Conservation (phyloP, 2,888 invertebrate genomes). For the Eupithecia abbreviata region DNA sequence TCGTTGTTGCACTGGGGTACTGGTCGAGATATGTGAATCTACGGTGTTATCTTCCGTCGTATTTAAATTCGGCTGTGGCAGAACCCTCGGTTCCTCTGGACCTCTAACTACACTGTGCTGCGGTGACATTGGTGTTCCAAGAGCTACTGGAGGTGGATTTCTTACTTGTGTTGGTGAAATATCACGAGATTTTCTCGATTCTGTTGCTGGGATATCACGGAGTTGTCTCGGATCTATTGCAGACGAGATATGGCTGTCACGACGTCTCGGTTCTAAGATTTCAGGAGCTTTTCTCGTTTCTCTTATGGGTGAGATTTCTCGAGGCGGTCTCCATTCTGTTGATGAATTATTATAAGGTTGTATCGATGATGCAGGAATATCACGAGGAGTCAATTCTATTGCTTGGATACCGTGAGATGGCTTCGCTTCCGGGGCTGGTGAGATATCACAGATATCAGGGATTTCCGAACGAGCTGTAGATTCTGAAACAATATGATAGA, state of each 20-base stretch:
- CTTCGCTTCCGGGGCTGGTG: not conserved
- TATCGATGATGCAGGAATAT: not conserved
- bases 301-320: conserved; percentile 4
- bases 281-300: not conserved
- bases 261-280: not conserved
- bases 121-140: not conserved
- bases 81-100: not conserved
- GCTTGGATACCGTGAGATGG: not conserved
- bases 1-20: not conserved
- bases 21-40: not conserved
- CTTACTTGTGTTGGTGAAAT: not conserved
- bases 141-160: not conserved
- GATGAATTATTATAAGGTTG: not conserved
- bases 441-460: not conserved
- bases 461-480: not conserved
- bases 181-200: not conserved
- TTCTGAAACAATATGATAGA: not conserved
- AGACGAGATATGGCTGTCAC: not conserved
- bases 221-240: not conserved
- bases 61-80: not conserved
- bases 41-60: not conserved
- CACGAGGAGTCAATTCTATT: not conserved
- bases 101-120: not conserved
- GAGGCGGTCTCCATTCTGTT: not conserved
- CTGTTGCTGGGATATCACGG: not conserved